Evolutionary conservation across 2,797 vertebrate species (phyloP), one percentile per base, ranked within the genome.

Genomic region (Typhlichthys eigenmanni): DNA sequence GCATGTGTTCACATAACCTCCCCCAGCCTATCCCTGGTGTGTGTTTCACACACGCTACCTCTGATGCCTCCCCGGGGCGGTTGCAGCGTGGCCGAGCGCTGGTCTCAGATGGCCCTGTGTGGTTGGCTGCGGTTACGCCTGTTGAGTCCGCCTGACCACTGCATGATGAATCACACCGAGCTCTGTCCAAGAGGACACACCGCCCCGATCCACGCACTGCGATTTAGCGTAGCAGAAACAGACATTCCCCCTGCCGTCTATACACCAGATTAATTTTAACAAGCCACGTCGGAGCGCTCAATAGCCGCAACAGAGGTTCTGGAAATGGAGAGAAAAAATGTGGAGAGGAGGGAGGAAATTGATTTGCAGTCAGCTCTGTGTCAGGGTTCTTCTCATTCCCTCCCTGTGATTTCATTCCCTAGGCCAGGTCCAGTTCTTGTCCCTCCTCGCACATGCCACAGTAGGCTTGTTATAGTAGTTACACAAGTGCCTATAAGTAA

Each of bases 121-220:
- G 91, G 91, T 88, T 84, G 84, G 79, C 86, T 91, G 90, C 85
- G 91, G 89, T 92, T 87, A 85, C 67, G 85, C 84, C 88, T 89
- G 88, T 88, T 90, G 88, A 92, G 88, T 86, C 81, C 55, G 77
- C 67, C 90, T 88, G 86, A 92, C 91, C 90, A 75, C 90, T 81
- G 75, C 74, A 88, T 90, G 89, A 92, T 90, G 85, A 91, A 92
- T 91, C 87, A 91, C 87, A 88, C 81, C 78, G 74, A 11, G 54
- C 80, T 83, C 62, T 1, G 55, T 87, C 87, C 81, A 84, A 77
- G 84, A 77, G 13, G 13, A 71, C 72, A 69, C 58, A 72, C 58
- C 56, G 58, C 29, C 70, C 8, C 49, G 51, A 80, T 71, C 66
- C 79, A 68, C 68, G 68, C 72, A 68, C 79, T 76, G 75, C 79